These are phyloP conservation scores for Aproaerema taeniolella DNA, from an alignment of 2,888 invertebrate species.

Conservation along the genomic window DNA sequence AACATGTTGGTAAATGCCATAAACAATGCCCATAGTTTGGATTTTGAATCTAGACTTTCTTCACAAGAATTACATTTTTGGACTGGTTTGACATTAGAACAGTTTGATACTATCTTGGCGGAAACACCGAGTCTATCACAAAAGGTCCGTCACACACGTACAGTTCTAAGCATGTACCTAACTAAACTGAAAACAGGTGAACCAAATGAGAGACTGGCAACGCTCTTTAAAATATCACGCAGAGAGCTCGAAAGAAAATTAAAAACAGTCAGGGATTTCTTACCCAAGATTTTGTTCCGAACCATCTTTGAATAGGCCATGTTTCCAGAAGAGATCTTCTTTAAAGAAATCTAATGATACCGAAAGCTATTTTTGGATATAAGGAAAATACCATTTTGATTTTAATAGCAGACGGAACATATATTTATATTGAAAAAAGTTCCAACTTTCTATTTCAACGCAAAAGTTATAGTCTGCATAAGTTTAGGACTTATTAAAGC, in stretches of 20 bases:
- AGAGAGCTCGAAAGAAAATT: slow-evolving; percentile 14
- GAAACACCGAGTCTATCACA: background rate
- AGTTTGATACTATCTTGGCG: background rate
- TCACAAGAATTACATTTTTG: slow-evolving; percentile 1
- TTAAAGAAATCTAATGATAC: slow-evolving; percentile 17
- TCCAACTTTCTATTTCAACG: too few species aligned
- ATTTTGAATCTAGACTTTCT: too few species aligned
- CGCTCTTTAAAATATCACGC: slow-evolving; percentile 18
- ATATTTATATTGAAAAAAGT: too few species aligned
- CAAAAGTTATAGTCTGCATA: too few species aligned
- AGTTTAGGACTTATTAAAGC: too few species aligned
- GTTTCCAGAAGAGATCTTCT: slow-evolving; percentile 14
- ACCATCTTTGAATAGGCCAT: slow-evolving; percentile 14
- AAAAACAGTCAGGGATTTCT: slow-evolving; percentile 14
- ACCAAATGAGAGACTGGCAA: slow-evolving; percentile 17
- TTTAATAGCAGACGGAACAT: too few species aligned
- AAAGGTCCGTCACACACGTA: background rate
- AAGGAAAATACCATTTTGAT: slow-evolving; percentile 13
- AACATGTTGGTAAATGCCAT: too few species aligned
- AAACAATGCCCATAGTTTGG: too few species aligned
- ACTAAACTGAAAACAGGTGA: slow-evolving; percentile 18
- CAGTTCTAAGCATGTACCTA: background rate
- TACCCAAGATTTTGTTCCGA: slow-evolving; percentile 15
- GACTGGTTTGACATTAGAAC: background rate
- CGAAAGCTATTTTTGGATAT: slow-evolving; percentile 14